Evolutionary conservation across 2,113 vertebrate genomes (phyloP), one percentile per base, ranked within the genome.

Genomic region (Eublepharis macularius): DNA sequence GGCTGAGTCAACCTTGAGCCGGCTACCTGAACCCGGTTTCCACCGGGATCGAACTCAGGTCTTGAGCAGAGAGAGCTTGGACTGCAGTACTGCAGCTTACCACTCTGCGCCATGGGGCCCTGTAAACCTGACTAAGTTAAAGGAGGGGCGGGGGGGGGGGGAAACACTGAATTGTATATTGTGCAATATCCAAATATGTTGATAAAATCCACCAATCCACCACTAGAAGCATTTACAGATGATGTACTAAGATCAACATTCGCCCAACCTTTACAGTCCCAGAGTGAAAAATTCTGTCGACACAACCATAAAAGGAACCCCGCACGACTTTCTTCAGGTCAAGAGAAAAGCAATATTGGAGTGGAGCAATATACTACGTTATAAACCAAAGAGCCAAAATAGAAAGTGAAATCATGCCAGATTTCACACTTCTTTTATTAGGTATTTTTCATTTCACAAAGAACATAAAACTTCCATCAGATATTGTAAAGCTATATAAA

Each of bases 311-410:
- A 78, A 66, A 72, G 63, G 63, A 88, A 90, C 87, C 91, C 85
- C 92, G 82, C 85, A 89, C 24, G 93, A 93, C 73, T 83, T 88
- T 84, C 17, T 93, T 93, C 21, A 73, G 47, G 0, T 90, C 89
- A 86, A 81, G 89, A 76, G 90, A 86, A 94, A 43, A 80, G 80
- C 57, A 89, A 85, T 83, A 94, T 78, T 72, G 86, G 79, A 93
- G 51, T 29, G 69, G 66, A 94, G 94, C 75, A 65, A 39, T 12
- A 26, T 47, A 89, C 86, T 19, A 16, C 70, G 86, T 12, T 86
- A 89, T 60, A 91, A 90, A 87, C 6, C 4, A 83, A 86, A 86
- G 6, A 87, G 76, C 54, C 9, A 1, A 92, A 87, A 66, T 76
- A 82, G 7, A 92, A 36, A 89, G 14, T 80, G 74, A 92, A 85